These are phyloP conservation scores for Podarcis raffonei DNA, from an alignment of 2,113 vertebrate species.

Conservation along the genomic window DNA sequence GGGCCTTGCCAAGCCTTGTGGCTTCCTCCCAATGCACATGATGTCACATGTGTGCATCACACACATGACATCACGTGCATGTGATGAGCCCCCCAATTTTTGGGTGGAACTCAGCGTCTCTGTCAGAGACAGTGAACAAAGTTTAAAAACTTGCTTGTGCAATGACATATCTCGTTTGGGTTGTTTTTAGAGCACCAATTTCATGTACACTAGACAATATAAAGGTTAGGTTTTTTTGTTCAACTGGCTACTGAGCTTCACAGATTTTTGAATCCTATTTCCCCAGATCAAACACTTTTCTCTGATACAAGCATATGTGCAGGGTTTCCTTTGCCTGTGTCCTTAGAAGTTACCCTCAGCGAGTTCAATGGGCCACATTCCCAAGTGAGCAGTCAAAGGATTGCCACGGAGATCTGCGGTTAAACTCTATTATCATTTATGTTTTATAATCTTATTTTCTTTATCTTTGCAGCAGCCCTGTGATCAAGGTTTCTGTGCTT, in stretches of 20 bases:
- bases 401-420: no score
- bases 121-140: background rate
- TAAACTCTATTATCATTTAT: no score
- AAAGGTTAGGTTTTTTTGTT: background rate
- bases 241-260: no score
- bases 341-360: no score
- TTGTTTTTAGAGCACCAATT: background rate
- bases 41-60: no score
- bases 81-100: no score
- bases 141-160: conserved; percentile 29
- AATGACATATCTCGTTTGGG: background rate
- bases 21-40: no score
- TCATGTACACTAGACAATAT: background rate
- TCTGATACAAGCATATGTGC: background rate
- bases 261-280: background rate
- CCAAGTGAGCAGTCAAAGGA: background rate
- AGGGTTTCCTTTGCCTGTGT: background rate
- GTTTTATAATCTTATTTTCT: background rate
- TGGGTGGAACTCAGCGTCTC: no score
- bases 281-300: background rate
- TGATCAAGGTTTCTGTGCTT: background rate
- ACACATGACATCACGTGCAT: no score
- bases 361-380: background rate
- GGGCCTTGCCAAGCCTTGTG: no score
- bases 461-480: background rate